A percentile compares a stretch with the other conserved stretches of the same genome.
Conservation (phyloP, 2,113 vertebrate genomes). For the Pan troglodytes region NHGRI_mPanTro3-v2.1_pri NC_072404.2:36225501-36226000, state of each 20-base stretch:
- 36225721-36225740: neutral
- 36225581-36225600: neutral
- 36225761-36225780: neutral
- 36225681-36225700: neutral
- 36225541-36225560: too few relatives aligned
- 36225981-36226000: neutral
- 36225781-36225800: neutral
- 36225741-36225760: neutral
- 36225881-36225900: neutral
- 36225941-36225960: neutral
- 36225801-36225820: neutral
- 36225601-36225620: neutral
- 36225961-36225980: neutral
- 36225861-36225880: neutral
- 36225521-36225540: rapidly evolving
- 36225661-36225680: too few relatives aligned
- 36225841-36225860: neutral
- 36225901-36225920: slow-evolving; percentile 26
- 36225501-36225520: neutral
- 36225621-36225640: neutral
- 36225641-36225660: neutral
- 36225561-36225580: too few relatives aligned
- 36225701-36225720: neutral
- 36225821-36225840: neutral
- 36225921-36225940: neutral